Base-by-base conservation (phyloP, 2,888 invertebrate species). In the Schizaphis graminum region DNA sequence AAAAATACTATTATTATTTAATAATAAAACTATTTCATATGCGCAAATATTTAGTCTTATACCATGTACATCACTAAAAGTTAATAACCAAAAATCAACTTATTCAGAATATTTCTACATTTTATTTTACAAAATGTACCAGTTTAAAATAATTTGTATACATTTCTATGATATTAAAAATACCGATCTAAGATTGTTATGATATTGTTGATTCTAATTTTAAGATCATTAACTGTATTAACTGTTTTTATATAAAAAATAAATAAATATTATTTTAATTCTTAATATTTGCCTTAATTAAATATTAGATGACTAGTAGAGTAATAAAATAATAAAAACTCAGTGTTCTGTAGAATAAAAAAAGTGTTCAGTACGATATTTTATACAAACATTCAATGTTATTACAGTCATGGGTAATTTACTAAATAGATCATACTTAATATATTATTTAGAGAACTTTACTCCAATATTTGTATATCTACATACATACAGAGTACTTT, bases 161-260 rank as follows among this genome's bases (percentile, higher is more conserved):
- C 16, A 87, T 41, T 44, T 44, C 1, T 91, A 56, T n/a, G 26
- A 86, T 47, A 47, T 61, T 92, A 86, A 86, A 61, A 61, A 49
- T 88, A 92, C 53, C 53, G n/a, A 53, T 88, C 41, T 92, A 88
- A 77, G 44, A 77, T 44, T 49, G 13, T 56, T 41, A 26, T 77
- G 41, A 77, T 67, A 28, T 61, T 47, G 35, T 24, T 35, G 35
- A 35, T 77, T 77, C 21, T 77, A 89, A 3, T 53, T 92, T 56
- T 56, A 61, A 61, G 7, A 88, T 11, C 8, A 92, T 47, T 49
- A 77, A 44, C 26, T 67, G 28, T 24, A n/a, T n/a, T 41, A 41
- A 67, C 21, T 67, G 67, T 56, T 7, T 5, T 28, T 24, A n/a
- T 92, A 92, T n/a, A 92, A 88, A 88, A 92, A 88, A 92, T 92